A percentile compares a stretch with the other conserved stretches of the same genome.
Evolutionary conservation across 2,113 vertebrate species (phyloP).

Genomic region (Hassar affinis): DNA sequence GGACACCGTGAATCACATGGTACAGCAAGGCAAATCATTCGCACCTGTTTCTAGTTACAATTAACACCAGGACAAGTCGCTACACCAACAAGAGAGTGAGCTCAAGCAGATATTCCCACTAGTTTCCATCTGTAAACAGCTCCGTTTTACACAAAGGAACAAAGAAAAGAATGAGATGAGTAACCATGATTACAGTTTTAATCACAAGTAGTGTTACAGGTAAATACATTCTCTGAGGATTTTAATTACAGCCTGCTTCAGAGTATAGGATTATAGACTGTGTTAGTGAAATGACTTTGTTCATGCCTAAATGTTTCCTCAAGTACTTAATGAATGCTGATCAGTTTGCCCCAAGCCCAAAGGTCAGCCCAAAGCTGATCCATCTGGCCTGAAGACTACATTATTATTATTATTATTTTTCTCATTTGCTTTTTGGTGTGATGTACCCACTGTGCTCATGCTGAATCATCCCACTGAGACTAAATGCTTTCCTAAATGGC

Average conservation of each 20-base stretch:
- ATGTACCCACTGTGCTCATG: background rate
- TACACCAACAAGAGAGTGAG: background rate
- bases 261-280: background rate
- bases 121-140: constrained; percentile 3
- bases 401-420: background rate
- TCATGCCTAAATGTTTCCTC: background rate
- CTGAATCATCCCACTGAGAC: constrained; percentile 15
- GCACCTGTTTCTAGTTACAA: background rate
- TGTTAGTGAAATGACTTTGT: background rate
- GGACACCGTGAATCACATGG: background rate
- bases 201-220: background rate
- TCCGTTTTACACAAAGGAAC: constrained; percentile 8
- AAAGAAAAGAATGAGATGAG: background rate
- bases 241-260: background rate
- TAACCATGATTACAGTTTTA: constrained; percentile 2
- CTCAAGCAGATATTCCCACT: constrained; percentile 1
- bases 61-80: background rate
- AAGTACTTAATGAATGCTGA: background rate
- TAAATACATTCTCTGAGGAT: background rate
- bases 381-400: background rate
- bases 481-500: constrained; percentile 21
- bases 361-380: background rate
- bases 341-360: background rate
- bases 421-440: background rate
- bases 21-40: background rate